These are phyloP conservation scores for Phylloscopus trochilus DNA, from an alignment of 2,113 vertebrate genomes.

Conservation along the genomic window DNA sequence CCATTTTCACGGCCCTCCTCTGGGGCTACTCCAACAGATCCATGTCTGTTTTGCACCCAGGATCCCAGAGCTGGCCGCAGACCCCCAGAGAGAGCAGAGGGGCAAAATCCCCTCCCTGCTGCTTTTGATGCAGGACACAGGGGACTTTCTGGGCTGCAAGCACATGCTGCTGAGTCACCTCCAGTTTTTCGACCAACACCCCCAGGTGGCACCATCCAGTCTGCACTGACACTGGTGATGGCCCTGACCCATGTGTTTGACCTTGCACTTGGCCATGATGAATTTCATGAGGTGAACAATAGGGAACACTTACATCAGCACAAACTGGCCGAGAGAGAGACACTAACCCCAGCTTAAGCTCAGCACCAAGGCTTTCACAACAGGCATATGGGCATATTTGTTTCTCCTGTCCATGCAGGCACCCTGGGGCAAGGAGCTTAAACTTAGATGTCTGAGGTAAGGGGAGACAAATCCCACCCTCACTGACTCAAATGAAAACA, in stretches of 20 bases:
- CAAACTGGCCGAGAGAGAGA: background rate
- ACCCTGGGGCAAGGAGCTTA: constrained; percentile 40
- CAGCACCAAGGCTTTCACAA: background rate
- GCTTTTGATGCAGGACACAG: background rate
- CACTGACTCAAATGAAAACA: background rate
- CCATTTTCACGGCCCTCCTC: background rate
- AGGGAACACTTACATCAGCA: background rate
- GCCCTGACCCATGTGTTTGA: background rate
- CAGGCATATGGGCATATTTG: background rate
- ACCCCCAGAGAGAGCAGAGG: background rate
- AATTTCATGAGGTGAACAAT: background rate
- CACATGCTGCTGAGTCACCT: rapidly evolving
- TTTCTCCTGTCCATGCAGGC: background rate
- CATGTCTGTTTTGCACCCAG: too few species aligned
- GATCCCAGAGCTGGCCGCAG: background rate
- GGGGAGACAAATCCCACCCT: constrained; percentile 32
- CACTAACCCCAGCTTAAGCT: background rate
- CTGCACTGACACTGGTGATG: background rate
- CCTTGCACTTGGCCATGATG: too few species aligned
- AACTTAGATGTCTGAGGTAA: constrained; percentile 45
- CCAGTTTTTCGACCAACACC: background rate
- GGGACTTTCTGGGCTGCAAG: background rate
- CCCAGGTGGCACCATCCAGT: background rate
- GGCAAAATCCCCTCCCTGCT: background rate
- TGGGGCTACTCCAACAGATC: background rate